Conservation (phyloP, 2,113 vertebrate species). For the Rhinogobius similis region DNA sequence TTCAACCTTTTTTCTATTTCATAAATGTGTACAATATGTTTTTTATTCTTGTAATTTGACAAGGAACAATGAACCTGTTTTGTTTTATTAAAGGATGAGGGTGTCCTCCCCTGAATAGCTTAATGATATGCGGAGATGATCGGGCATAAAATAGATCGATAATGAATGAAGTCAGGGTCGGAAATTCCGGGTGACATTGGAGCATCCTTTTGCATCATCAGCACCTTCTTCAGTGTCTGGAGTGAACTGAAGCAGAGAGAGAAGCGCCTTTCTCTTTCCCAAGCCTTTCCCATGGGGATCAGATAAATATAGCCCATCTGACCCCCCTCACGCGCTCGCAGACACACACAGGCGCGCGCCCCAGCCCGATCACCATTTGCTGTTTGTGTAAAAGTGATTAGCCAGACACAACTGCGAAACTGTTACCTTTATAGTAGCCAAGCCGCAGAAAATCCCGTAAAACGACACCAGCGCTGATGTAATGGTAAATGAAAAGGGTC, state of each 20-base stretch:
- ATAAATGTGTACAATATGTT: too few relatives aligned
- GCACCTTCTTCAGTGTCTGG: slow-evolving; percentile 86
- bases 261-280: slow-evolving; percentile 87
- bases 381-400: slow-evolving; percentile 95
- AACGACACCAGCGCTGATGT: slow-evolving; percentile 49
- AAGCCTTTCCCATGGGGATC: slow-evolving; percentile 93
- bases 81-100: not conserved
- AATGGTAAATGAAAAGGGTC: slow-evolving; percentile 42
- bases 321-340: slow-evolving; percentile 62
- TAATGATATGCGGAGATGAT: slow-evolving; percentile 15
- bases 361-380: slow-evolving; percentile 83
- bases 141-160: slow-evolving; percentile 64
- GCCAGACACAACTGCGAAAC: slow-evolving; percentile 93
- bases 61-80: not conserved
- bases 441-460: slow-evolving; percentile 76
- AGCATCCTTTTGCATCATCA: slow-evolving; percentile 83
- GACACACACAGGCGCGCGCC: slow-evolving; percentile 54
- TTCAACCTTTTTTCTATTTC: not conserved
- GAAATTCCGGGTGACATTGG: slow-evolving; percentile 83
- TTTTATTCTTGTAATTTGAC: not conserved
- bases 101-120: not conserved
- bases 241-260: slow-evolving; percentile 82
- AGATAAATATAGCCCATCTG: slow-evolving; percentile 89
- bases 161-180: slow-evolving; percentile 77
- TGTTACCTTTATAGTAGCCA: slow-evolving; percentile 82